phyloP scores from a whole-genome alignment of 2,888 invertebrate genomes.

The Tetragonisca angustula region DNA sequence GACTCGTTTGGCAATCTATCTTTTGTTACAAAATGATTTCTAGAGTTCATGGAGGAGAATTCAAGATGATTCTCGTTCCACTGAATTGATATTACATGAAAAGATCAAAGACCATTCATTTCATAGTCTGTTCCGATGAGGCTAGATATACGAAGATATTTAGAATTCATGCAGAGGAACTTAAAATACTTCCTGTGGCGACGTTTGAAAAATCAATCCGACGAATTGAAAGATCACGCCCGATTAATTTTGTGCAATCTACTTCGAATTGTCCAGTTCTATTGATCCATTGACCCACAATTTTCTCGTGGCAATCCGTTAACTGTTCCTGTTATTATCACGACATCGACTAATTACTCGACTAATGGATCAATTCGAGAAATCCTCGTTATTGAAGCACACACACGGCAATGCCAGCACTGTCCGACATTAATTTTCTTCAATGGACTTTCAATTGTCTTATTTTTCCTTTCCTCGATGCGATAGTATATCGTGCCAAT shows the following conservation, averaged over 20 bases:
- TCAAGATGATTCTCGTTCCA: background rate
- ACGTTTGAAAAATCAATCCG: background rate
- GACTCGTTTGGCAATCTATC: background rate
- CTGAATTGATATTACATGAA: too few species aligned
- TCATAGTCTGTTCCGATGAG: too few species aligned
- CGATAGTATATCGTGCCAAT: background rate
- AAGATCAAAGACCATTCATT: too few species aligned
- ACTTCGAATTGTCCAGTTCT: conserved; percentile 34
- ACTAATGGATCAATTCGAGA: conserved; percentile 6
- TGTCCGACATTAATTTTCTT: background rate
- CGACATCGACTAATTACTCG: conserved; percentile 9
- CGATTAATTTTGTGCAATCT: conserved; percentile 35
- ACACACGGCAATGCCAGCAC: background rate
- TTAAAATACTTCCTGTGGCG: too few species aligned
- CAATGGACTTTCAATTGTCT: background rate
- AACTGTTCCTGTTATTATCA: conserved; percentile 15
- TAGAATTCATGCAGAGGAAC: too few species aligned
- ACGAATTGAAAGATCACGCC: background rate
- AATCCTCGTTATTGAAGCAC: background rate
- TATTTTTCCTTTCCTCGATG: too few species aligned
- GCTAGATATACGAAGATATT: too few species aligned
- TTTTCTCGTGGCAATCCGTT: conserved; percentile 4
- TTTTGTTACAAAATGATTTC: background rate
- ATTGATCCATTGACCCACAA: conserved; percentile 42
- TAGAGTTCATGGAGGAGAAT: background rate